These are phyloP conservation scores for Epicampocera succincta DNA, from an alignment of 2,888 invertebrate genomes.

Conservation along the genomic window DNA sequence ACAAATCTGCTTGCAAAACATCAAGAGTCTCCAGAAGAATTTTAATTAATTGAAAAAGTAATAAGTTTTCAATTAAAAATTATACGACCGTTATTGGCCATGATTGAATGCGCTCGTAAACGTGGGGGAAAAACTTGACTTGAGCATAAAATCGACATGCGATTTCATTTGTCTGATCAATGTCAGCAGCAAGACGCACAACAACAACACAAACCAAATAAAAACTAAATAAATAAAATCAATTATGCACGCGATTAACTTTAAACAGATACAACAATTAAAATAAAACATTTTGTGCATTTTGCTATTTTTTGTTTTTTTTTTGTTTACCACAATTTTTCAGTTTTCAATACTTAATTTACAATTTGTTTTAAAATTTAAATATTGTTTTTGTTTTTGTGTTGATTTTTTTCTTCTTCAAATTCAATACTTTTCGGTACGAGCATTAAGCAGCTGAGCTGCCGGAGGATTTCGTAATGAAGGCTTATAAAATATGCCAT, in stretches of 20 bases:
- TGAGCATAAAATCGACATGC: slow-evolving; percentile 57
- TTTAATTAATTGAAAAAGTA: background rate
- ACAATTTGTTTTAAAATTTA: slow-evolving; percentile 38
- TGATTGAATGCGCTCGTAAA: slow-evolving; percentile 50
- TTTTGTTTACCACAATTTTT: slow-evolving; percentile 36
- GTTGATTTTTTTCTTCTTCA: slow-evolving; percentile 17
- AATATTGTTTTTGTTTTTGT: slow-evolving; percentile 38
- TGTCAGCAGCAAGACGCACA: slow-evolving; percentile 30
- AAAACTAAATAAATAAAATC: slow-evolving; percentile 25
- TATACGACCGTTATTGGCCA: slow-evolving; percentile 39
- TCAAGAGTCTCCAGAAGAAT: background rate
- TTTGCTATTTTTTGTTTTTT: no score
- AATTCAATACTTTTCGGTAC: slow-evolving; percentile 22
- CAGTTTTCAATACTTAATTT: slow-evolving; percentile 26
- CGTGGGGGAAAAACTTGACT: slow-evolving; percentile 12
- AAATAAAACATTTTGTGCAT: slow-evolving; percentile 10
- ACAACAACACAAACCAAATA: slow-evolving; percentile 22
- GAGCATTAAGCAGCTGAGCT: slow-evolving; percentile 18
- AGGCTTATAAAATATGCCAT: slow-evolving; percentile 56
- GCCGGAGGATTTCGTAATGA: slow-evolving; percentile 46
- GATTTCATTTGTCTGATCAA: slow-evolving; percentile 60
- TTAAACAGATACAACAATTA: slow-evolving; percentile 52
- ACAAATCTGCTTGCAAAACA: background rate
- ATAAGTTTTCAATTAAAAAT: slow-evolving; percentile 5
- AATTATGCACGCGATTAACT: slow-evolving; percentile 60